Conservation (phyloP, 30 jellyfish, hydroid and myxozoan species). For the Hydractinia echinata region DNA sequence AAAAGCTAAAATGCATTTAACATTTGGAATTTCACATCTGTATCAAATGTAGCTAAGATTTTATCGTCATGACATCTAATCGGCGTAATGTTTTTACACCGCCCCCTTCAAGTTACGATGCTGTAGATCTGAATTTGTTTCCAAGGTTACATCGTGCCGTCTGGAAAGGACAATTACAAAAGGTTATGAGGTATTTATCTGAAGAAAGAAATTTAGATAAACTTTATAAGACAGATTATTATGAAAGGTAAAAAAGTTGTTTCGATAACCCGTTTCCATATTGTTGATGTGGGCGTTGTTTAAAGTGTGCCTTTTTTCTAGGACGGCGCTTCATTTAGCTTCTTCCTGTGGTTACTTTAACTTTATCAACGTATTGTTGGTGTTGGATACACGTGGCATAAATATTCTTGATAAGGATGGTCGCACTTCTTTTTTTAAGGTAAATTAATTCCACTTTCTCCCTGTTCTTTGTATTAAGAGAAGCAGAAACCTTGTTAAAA, state of each 20-base stretch:
- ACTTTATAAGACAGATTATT: background rate
- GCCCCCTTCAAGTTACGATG: background rate
- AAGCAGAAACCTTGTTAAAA: too few species aligned
- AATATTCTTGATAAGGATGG: background rate
- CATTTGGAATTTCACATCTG: too few species aligned
- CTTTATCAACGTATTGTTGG: background rate
- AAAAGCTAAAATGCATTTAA: too few species aligned
- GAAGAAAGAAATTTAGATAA: background rate
- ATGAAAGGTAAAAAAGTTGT: background rate
- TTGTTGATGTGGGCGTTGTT: background rate
- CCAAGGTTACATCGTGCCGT: conserved; percentile 8
- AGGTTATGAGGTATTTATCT: background rate
- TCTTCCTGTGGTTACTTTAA: background rate
- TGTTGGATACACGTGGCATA: background rate
- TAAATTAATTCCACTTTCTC: background rate
- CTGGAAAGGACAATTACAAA: conserved; percentile 9
- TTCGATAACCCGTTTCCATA: background rate
- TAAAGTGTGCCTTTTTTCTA: background rate
- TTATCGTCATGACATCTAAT: too few species aligned
- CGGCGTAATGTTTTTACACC: background rate
- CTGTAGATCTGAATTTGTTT: background rate
- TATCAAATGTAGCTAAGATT: too few species aligned
- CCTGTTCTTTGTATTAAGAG: too few species aligned
- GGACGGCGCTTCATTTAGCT: conserved; percentile 6
- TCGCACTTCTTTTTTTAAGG: conserved; percentile 7